A percentile compares a stretch with the other conserved stretches of the same genome.
phyloP scores from a whole-genome alignment of 2,797 vertebrate species.

The Arnoldichthys spilopterus region DNA sequence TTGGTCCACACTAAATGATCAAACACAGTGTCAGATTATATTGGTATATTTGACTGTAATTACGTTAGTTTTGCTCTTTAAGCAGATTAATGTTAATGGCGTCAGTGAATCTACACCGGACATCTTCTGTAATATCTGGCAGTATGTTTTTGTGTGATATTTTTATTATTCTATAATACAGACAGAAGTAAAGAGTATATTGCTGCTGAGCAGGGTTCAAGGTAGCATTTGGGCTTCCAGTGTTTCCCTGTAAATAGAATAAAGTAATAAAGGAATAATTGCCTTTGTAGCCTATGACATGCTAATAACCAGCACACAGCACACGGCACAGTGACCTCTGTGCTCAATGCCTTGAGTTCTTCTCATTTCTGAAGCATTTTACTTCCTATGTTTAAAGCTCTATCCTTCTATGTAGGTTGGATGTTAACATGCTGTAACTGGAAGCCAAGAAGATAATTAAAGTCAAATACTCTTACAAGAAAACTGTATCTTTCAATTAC shows the following conservation, averaged over 20 bases:
- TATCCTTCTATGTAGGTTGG: not conserved
- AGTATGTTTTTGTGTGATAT: not conserved
- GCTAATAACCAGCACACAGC: not conserved
- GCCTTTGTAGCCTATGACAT: not conserved
- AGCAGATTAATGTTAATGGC: not conserved
- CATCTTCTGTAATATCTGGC: not conserved
- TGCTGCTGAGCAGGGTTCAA: too few relatives aligned
- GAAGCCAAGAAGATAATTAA: not conserved
- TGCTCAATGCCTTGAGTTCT: not conserved
- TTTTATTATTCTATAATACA: not conserved
- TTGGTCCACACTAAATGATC: not conserved
- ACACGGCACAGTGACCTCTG: not conserved
- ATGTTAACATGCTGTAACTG: not conserved
- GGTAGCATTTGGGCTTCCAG: too few relatives aligned
- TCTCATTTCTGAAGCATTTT: not conserved
- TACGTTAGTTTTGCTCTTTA: not conserved
- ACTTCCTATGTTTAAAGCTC: slow-evolving; percentile 41
- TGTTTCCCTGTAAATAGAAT: not conserved
- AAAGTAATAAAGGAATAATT: not conserved
- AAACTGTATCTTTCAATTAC: too few relatives aligned
- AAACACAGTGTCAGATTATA: not conserved
- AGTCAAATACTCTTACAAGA: too few relatives aligned
- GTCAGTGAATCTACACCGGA: too few relatives aligned
- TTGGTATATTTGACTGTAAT: not conserved
- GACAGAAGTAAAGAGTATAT: too few relatives aligned